These are phyloP conservation scores for Girardinus metallicus DNA, from an alignment of 2,797 vertebrate genomes.

Conservation along the genomic window DNA sequence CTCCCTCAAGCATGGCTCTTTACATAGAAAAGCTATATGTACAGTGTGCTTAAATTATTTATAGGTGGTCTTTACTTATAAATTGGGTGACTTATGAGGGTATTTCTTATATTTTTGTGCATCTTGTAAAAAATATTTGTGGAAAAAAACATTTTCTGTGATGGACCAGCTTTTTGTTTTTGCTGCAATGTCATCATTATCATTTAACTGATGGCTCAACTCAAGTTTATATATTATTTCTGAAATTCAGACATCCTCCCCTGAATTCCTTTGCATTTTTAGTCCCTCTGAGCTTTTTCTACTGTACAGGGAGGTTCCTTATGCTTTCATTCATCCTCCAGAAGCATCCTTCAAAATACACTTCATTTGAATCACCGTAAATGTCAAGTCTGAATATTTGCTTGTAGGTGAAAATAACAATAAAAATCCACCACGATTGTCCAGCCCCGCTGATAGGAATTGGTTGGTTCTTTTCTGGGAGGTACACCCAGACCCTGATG, in stretches of 20 bases:
- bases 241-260: neutral
- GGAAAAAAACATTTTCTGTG: neutral
- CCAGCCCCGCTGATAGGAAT: neutral
- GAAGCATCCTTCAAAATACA: neutral
- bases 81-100: neutral
- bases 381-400: constrained; percentile 16
- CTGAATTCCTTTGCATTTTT: neutral
- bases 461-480: constrained; percentile 48
- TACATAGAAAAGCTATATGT: neutral
- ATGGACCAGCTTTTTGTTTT: neutral
- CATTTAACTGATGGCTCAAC: neutral
- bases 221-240: neutral
- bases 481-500: constrained; percentile 46
- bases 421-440: neutral
- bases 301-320: neutral
- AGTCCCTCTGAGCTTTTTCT: neutral
- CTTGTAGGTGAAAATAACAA: neutral
- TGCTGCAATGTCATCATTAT: neutral
- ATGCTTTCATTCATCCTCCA: neutral
- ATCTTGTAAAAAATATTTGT: neutral
- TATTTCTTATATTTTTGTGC: neutral
- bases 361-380: neutral
- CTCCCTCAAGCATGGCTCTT: neutral
- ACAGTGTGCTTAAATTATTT: neutral
- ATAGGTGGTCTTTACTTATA: neutral